phyloP scores from a whole-genome alignment of 2,797 vertebrate species.

The Enteromius anoplus region DNA sequence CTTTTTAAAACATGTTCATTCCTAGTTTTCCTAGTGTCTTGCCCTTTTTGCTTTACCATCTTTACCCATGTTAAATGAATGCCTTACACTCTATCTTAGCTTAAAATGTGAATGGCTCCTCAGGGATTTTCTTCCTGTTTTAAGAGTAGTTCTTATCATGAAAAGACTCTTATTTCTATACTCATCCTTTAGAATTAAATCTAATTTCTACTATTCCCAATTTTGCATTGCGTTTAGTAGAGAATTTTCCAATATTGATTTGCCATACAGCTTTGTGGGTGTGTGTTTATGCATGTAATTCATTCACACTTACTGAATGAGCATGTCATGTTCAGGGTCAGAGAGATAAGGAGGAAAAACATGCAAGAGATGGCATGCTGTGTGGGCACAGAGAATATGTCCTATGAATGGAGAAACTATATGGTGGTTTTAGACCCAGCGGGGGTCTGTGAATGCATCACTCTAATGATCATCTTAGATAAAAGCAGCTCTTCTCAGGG shows the following conservation, averaged over 20 bases:
- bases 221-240: too few relatives aligned
- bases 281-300: not conserved
- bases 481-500: conserved; percentile 29
- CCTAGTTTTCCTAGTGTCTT: not conserved
- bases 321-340: not conserved
- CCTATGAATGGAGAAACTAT: conserved; percentile 8
- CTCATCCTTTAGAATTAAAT: not conserved
- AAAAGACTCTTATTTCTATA: not conserved
- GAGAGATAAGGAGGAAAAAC: conserved; percentile 27
- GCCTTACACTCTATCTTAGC: not conserved
- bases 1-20: not conserved
- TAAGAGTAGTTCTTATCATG: not conserved
- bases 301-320: conserved; percentile 1
- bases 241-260: conserved; percentile 11
- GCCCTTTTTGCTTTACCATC: conserved; percentile 9
- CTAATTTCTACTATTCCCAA: not conserved
- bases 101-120: not conserved
- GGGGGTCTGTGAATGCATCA: conserved; percentile 28
- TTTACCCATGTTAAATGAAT: conserved; percentile 43
- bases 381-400: conserved; percentile 15
- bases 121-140: not conserved
- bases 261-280: not conserved
- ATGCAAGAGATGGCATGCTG: not conserved
- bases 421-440: conserved; percentile 21
- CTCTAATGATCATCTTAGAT: conserved; percentile 31